Evolutionary conservation across 1,140 invertebrate genomes (phyloP).

Genomic region (Aphidius ervi): DNA sequence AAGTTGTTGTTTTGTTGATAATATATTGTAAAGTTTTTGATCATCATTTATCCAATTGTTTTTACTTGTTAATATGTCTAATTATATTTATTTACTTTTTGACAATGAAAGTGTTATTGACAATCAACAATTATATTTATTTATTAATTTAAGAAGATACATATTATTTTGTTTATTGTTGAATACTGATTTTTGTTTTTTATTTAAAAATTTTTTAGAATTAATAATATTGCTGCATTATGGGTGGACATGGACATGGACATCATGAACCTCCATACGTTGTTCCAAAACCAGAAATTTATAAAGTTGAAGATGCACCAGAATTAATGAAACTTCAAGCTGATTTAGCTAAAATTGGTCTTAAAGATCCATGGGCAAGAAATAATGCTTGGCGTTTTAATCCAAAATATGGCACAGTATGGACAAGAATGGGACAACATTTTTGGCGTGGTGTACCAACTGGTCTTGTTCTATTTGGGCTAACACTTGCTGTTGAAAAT

Average conservation of each 20-base stretch:
- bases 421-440: conserved; percentile 34
- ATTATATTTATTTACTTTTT: too few relatives aligned
- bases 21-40: too few relatives aligned
- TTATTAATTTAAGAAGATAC: too few relatives aligned
- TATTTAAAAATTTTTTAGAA: neutral
- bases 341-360: conserved; percentile 62
- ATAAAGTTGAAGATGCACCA: conserved; percentile 67
- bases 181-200: neutral
- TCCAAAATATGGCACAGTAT: conserved; percentile 49
- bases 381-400: conserved; percentile 78
- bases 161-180: too few relatives aligned
- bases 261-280: conserved; percentile 15
- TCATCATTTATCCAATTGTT: too few relatives aligned
- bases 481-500: conserved; percentile 61
- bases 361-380: conserved; percentile 81
- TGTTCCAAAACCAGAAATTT: conserved; percentile 66
- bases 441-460: conserved; percentile 60
- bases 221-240: neutral
- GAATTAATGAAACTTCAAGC: conserved; percentile 60
- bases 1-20: too few relatives aligned
- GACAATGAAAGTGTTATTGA: too few relatives aligned
- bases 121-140: too few relatives aligned
- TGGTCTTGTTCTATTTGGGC: conserved; percentile 61
- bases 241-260: conserved; percentile 18
- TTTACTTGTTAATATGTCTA: too few relatives aligned